Evolutionary conservation across 2,797 vertebrate species (phyloP), one percentile per base, ranked within the genome.

Genomic region (Ctenopoma kingsleyae): DNA sequence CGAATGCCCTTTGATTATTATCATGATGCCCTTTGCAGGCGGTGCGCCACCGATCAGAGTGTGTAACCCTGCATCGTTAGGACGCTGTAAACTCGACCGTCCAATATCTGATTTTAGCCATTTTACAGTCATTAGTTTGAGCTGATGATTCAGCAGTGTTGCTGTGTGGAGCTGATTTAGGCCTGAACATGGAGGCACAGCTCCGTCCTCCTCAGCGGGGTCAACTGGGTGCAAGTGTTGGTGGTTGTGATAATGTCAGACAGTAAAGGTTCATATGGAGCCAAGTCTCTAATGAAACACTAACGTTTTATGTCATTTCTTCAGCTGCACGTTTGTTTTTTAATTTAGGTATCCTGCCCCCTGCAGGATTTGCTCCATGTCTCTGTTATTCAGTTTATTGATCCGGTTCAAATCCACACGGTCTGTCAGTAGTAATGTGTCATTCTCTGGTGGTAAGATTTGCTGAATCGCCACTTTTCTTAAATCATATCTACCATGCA

Each of bases 141-240:
- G 57, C 23, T 38, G 64, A 38, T 50, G 69, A 52, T 62, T 23
- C 56, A 9, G 52, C 40, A 15, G 35, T 25, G 58, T 51, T 4
- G 27, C 27, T 51, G 46, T 40, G 58, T 36, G 78, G 13, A 53
- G 54, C 56, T 71, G 84, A 76, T 57, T 62, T 58, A 76, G 77
- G 82, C 79, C 83, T 35, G 27, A 17, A 47, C 38, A 65, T 46
- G 66, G 71, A 87, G 71, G 65, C 59, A 58, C 78, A 78, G 74
- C 62, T 59, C 47, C 0, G 43, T 64, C 40, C 78, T 57, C 47
- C 30, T 62, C 58, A 46, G 71, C 67, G 74, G 84, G 87, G 81
- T 86, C 88, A 89, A 35, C 67, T 50, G 69, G 82, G 82, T 85
- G 53, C 80, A 81, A 67, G 79, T 36, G 35, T 36, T 53, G 44